Conservation (phyloP, 2,797 vertebrate species). For the Hippoglossus hippoglossus region DNA sequence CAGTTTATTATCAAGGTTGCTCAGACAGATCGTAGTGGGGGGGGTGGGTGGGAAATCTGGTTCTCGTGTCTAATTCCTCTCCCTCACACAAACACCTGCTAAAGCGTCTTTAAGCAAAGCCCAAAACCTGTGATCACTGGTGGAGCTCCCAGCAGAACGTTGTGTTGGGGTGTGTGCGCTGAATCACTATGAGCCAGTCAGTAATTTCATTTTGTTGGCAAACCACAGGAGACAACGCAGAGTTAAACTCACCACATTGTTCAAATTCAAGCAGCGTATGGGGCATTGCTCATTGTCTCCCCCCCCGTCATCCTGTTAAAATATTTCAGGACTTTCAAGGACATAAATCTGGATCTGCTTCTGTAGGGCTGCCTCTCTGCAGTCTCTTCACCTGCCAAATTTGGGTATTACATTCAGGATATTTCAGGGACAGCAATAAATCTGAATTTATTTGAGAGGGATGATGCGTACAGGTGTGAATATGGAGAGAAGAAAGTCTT, state of each 20-base stretch:
- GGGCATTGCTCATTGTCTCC: slow-evolving; percentile 15
- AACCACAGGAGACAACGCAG: slow-evolving; percentile 18
- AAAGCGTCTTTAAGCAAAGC: slow-evolving; percentile 2
- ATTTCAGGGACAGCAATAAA: slow-evolving; percentile 51
- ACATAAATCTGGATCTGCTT: slow-evolving; percentile 34
- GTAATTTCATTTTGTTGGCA: slow-evolving; percentile 15
- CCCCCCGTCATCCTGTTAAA: slow-evolving; percentile 16
- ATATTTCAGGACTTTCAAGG: slow-evolving; percentile 58
- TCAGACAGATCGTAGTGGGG: too few relatives aligned
- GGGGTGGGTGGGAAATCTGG: too few relatives aligned
- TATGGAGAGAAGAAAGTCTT: slow-evolving; percentile 56
- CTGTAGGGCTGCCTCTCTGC: slow-evolving; percentile 25
- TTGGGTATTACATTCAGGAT: slow-evolving; percentile 42
- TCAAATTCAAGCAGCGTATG: slow-evolving; percentile 22
- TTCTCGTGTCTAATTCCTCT: slow-evolving; percentile 7
- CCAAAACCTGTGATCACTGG: slow-evolving; percentile 7
- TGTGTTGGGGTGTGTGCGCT: background rate
- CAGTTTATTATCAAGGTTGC: slow-evolving; percentile 47
- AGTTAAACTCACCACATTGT: slow-evolving; percentile 31
- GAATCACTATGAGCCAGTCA: background rate
- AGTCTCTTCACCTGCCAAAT: slow-evolving; percentile 44
- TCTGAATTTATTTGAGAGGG: slow-evolving; percentile 54
- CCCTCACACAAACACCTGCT: slow-evolving; percentile 13
- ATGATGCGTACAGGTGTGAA: slow-evolving; percentile 67
- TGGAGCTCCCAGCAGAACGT: background rate